Evolutionary conservation across 2,113 vertebrate species (phyloP), one percentile per base, ranked within the genome.

Genomic region (Nycticryphes semicollaris): DNA sequence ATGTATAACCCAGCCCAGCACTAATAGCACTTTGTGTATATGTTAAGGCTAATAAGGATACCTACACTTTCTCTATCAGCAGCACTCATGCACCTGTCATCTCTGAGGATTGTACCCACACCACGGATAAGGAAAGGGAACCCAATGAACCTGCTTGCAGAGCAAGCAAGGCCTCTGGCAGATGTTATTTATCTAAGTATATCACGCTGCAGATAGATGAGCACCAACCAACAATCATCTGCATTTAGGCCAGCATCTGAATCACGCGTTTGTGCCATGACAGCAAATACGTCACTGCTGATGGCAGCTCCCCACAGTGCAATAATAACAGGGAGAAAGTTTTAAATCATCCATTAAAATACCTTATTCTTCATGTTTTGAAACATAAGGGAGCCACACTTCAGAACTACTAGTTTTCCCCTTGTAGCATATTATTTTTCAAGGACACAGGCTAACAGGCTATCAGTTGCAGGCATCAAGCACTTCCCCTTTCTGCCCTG

Each of bases 41-140:
- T 13, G 4, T 66, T 25, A 50, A 45, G 47, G 53, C 9, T 43
- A 8, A 9, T 43, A 23, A 67, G 30, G 53, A 27, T 12, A 57
- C 50, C 28, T 75, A 4, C 28, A 17, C 11, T 59, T 62, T 62
- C 25, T 57, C 24, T 66, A 50, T 41, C 13, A 70, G 60, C 41
- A 56, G 51, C 2, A 3, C 51, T 57, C 59, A 24, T 0, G 1
- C n/a, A 54, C 24, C n/a, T 87, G 33, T 35, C 35, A 7, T 17
- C n/a, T 64, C 14, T 9, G 35, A 35, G 53, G 41, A 14, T 79
- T 53, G 41, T 66, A 54, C 47, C 48, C 41, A 30, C n/a, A 3
- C 3, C 39, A 3, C 0, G 0, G 45, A 3, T 5, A 15, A 88
- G 27, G 64, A 37, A 63, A 72, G n/a, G 12, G 59, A 85, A n/a